Conservation (phyloP, 2,113 vertebrate species). For the Nycticryphes semicollaris region DNA sequence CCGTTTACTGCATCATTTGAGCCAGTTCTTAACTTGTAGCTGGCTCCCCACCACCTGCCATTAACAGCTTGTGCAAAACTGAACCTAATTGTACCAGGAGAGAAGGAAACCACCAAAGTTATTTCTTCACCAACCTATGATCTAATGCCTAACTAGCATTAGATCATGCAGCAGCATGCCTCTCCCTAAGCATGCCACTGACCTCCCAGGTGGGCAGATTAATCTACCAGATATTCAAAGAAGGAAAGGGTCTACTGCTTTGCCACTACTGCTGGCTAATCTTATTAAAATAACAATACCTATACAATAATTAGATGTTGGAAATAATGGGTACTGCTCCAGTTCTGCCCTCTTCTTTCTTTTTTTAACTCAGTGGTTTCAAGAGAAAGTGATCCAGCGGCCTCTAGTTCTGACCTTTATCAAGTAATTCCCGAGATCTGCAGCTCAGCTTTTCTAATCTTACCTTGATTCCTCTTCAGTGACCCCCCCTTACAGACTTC, state of each 20-base stretch:
- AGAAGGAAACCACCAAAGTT: background rate
- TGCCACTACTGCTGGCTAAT: background rate
- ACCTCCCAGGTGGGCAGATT: background rate
- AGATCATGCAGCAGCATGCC: too few species aligned
- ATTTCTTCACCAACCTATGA: background rate
- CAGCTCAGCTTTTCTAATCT: constrained; percentile 55
- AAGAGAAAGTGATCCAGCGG: background rate
- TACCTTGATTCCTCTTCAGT: background rate
- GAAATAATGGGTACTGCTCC: constrained; percentile 18
- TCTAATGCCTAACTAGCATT: background rate
- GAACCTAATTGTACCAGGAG: background rate
- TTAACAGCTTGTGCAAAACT: background rate
- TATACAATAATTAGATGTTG: background rate
- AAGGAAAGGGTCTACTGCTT: background rate
- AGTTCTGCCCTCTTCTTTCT: background rate
- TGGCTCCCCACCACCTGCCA: background rate
- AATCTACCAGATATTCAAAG: background rate
- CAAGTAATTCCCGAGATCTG: background rate
- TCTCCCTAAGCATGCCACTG: background rate
- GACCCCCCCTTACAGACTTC: background rate
- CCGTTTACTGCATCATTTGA: background rate
- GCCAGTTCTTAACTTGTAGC: background rate
- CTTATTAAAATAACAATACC: constrained; percentile 14
- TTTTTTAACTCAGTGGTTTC: background rate
- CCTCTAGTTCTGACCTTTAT: background rate